These are phyloP conservation scores for Hirtodrosophila duncani DNA, from an alignment of 2,888 invertebrate genomes.

Conservation along the genomic window DNA sequence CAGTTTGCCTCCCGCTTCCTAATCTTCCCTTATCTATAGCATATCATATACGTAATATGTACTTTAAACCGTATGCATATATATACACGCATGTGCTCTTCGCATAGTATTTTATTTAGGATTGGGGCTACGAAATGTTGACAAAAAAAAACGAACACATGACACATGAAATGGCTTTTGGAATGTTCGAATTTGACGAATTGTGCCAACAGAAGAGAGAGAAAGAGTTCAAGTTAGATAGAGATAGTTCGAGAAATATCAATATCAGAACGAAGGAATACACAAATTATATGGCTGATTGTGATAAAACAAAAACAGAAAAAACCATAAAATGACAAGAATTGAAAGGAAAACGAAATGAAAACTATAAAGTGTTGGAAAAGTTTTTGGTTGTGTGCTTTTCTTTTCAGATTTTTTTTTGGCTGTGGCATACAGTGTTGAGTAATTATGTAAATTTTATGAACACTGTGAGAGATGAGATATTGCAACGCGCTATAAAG, in stretches of 20 bases:
- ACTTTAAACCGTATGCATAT: constrained; percentile 17
- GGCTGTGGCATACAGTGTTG: no score
- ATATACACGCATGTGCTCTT: constrained; percentile 56
- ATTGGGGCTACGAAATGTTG: constrained; percentile 74
- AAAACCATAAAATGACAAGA: constrained; percentile 17
- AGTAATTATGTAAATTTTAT: no score
- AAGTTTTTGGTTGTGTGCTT: no score
- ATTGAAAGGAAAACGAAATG: constrained; percentile 37
- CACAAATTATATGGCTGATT: not conserved
- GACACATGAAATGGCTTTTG: constrained; percentile 77
- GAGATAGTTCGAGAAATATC: no score
- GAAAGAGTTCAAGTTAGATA: no score
- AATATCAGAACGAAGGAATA: no score
- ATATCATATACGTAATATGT: no score
- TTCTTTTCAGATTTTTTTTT: no score
- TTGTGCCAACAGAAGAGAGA: constrained; percentile 43
- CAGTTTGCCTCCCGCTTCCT: no score
- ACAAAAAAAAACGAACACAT: constrained; percentile 68
- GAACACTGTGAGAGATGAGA: no score
- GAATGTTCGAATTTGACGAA: constrained; percentile 68
- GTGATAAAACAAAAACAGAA: constrained; percentile 18
- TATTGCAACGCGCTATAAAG: no score
- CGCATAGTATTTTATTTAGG: constrained; percentile 71
- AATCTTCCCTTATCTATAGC: no score
- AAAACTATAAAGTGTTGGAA: constrained; percentile 27